Evolutionary conservation across 2,113 vertebrate species (phyloP).

Genomic region (Osmerus eperlanus): DNA sequence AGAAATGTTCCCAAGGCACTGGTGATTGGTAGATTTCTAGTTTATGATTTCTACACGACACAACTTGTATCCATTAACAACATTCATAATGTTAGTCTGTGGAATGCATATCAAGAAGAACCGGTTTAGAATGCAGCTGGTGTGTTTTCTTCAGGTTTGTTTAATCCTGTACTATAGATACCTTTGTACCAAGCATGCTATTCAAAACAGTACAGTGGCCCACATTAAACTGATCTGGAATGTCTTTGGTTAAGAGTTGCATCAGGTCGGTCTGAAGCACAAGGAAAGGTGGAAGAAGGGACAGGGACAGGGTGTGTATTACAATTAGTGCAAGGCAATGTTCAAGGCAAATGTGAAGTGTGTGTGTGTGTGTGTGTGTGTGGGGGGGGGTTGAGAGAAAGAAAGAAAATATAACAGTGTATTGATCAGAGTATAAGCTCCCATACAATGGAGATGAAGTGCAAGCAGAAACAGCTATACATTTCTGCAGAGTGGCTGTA

Average conservation of each 20-base stretch:
- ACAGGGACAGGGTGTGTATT: constrained; percentile 11
- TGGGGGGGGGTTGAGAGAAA: constrained; percentile 12
- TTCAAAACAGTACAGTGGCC: too few relatives aligned
- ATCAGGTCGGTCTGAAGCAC: constrained; percentile 50
- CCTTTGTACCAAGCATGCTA: too few relatives aligned
- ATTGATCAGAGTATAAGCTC: constrained; percentile 33
- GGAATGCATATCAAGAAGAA: too few relatives aligned
- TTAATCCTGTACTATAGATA: too few relatives aligned
- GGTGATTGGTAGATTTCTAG: too few relatives aligned
- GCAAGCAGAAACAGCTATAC: constrained; percentile 39
- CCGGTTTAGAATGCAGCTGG: too few relatives aligned
- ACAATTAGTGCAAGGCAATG: constrained; percentile 58
- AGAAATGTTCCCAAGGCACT: too few relatives aligned
- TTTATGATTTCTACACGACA: too few relatives aligned
- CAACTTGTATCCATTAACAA: too few relatives aligned
- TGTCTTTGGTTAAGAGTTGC: constrained; percentile 31
- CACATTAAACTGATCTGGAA: constrained; percentile 44
- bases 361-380: constrained; percentile 37
- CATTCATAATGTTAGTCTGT: too few relatives aligned
- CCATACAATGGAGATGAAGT: constrained; percentile 42
- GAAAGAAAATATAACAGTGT: constrained; percentile 43
- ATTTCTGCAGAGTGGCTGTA: constrained; percentile 53
- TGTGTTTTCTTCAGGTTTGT: too few relatives aligned
- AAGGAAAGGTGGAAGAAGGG: constrained; percentile 51
- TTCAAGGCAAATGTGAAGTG: constrained; percentile 37